Evolutionary conservation across 2,113 vertebrate genomes (phyloP), one percentile per base, ranked within the genome.

Genomic region (Labeo rohita): DNA sequence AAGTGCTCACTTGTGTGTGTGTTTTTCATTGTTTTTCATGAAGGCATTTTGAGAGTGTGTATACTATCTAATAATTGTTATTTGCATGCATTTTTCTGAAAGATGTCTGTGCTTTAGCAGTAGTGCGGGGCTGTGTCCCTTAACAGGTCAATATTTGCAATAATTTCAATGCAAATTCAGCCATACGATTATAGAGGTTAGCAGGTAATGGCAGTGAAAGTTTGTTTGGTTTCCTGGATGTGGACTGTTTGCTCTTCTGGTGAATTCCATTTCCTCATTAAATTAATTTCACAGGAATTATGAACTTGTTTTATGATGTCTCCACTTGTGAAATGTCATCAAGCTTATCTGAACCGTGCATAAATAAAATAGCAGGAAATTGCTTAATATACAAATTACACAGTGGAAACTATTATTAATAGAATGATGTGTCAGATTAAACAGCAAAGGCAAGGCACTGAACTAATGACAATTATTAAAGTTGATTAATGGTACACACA

Each of bases 31-130:
- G 49, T 50, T 76, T 49, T 28, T 45, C 56, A 83, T 36, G 43
- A 49, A 70, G 2, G 39, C 61, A 65, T 68, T 82, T 16, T 80
- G n/a, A 83, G 34, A 56, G 49, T 23, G 47, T 50, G 65, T 39
- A 34, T 34, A 21, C 6, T 85, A 65, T 63, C 36, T 5, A 66
- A 45, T 74, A 88, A 16, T 21, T 43, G n/a, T 79, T 85, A 66
- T 63, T 54, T 76, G 83, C 87, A 87, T 81, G 86, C 86, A 56
- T 72, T 81, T 10, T 84, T 84, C 66, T 56, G n/a, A 59, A 80
- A 21, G 47, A 68, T 61, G 9, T 12, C 16, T 54, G 50, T 23
- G 54, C 23, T 86, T 34, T 36, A 72, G 23, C 68, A 72, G 12
- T 47, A 73, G 11, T 66, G 36, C 23, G 56, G 65, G 21, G 15